phyloP scores from a whole-genome alignment of 2,797 vertebrate species.

The Chromis chromis region DNA sequence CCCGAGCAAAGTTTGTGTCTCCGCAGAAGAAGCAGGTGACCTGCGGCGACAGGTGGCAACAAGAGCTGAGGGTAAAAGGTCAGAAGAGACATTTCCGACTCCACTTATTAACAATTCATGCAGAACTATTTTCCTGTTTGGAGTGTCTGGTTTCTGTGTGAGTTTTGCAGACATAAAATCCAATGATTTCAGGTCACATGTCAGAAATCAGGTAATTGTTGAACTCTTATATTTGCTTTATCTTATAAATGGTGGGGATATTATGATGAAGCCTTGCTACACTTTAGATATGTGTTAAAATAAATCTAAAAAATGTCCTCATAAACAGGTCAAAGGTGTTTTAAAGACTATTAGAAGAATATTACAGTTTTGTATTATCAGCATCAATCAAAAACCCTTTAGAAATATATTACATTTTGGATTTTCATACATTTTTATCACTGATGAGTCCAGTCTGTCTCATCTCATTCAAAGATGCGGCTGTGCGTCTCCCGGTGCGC shows the following conservation, averaged over 20 bases:
- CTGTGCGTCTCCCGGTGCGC: constrained; percentile 34
- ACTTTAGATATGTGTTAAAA: not conserved
- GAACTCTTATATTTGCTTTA: no score
- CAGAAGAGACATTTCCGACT: constrained; percentile 73
- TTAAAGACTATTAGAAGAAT: no score
- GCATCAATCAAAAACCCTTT: no score
- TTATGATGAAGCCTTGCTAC: not conserved
- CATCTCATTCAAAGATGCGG: not conserved
- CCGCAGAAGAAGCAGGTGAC: constrained; percentile 42
- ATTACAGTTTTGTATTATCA: no score
- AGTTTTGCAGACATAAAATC: not conserved
- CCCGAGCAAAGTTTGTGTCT: constrained; percentile 57
- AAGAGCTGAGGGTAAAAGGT: constrained; percentile 76
- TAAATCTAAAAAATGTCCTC: no score
- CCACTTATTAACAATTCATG: constrained; percentile 51
- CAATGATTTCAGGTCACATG: no score
- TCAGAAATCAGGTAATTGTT: no score
- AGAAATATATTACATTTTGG: no score
- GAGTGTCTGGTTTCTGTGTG: not conserved
- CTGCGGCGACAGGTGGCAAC: constrained; percentile 81
- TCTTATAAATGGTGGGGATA: not conserved
- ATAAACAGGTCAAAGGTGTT: no score
- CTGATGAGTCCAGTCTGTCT: no score
- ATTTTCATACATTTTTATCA: no score
- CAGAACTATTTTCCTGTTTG: constrained; percentile 8